A percentile compares a stretch with the other conserved stretches of the same genome.
These are phyloP conservation scores for Pseudolaguvia tuberculata DNA, from an alignment of 2,113 vertebrate species.

Conservation along the genomic window DNA sequence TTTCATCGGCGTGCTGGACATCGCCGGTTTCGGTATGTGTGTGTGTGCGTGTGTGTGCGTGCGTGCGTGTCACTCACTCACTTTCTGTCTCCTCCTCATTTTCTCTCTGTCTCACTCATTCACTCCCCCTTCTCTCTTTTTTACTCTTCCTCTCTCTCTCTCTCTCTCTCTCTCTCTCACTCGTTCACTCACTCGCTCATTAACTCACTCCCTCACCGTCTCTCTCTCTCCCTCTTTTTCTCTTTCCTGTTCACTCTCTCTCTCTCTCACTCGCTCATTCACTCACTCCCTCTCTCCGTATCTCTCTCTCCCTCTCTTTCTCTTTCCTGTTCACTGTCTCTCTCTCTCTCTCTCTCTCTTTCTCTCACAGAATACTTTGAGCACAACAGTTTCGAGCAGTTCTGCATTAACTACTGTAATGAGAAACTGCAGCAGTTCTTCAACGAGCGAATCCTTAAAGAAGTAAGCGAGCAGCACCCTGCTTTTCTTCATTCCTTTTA, in stretches of 20 bases:
- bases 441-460: too few relatives aligned
- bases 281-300: not conserved
- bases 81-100: not conserved
- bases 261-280: not conserved
- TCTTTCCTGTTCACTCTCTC: not conserved
- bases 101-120: too few relatives aligned
- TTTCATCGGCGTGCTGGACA: constrained; percentile 97
- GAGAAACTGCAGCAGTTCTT: too few relatives aligned
- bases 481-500: too few relatives aligned
- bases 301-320: not conserved
- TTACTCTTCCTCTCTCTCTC: not conserved
- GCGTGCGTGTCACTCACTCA: constrained; percentile 8
- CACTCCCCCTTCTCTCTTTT: not conserved
- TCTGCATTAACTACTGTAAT: too few relatives aligned
- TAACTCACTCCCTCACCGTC: too few relatives aligned
- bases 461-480: too few relatives aligned
- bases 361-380: not conserved
- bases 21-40: constrained; percentile 90
- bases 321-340: not conserved
- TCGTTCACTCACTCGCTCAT: not conserved
- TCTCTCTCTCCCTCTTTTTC: not conserved
- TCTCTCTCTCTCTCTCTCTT: not conserved
- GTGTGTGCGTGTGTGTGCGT: constrained; percentile 2
- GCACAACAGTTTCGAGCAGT: too few relatives aligned
- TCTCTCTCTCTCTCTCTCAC: not conserved